Evolutionary conservation across 2,888 invertebrate species (phyloP), one percentile per base, ranked within the genome.

Genomic region (Parthenolecanium corni): DNA sequence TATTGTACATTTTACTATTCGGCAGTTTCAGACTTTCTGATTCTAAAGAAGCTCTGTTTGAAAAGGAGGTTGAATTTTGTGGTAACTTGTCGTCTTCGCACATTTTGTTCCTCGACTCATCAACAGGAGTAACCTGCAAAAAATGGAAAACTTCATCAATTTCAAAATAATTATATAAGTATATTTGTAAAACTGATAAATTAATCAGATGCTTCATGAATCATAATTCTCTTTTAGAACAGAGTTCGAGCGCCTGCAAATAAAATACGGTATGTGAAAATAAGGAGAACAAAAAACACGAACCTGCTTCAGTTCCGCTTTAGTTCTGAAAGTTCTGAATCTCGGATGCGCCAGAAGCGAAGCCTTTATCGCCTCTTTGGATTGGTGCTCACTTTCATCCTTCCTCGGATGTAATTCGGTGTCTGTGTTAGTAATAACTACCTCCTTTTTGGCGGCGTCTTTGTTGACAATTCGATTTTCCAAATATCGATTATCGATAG

Each of bases 291-390:
- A 4, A 31, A 31, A 31, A 9, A 9, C 9, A 31, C 31, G 5
- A n/a, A 66, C 66, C 70, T 71, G 69, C 74, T 90, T 91, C 44
- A 89, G 75, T 74, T 90, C 90, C 1, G 87, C 90, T 75, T 90
- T 90, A 3, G 90, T 91, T 67, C 89, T 78, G n/a, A n/a, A n/a
- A 3, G 90, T 91, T 9, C 31, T 31, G 70, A 90, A 89, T 70
- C 89, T 79, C 12, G 86, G 82, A 61, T 61, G 61, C 36, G 61
- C 47, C 6, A 40, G n/a, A 3, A 51, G 49, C 12, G 61, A 61
- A 11, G 61, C 61, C 61, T 36, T 61, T 38, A 61, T 49, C 4
- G 61, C 61, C 2, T 18, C 61, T 14, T 51, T 36, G 2, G 61
- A 49, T 38, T 49, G 61, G 1, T 49, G 38, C 21, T 61, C 58